These are phyloP conservation scores for Ciconia boyciana DNA, from an alignment of 2,113 vertebrate species.

Conservation along the genomic window DNA sequence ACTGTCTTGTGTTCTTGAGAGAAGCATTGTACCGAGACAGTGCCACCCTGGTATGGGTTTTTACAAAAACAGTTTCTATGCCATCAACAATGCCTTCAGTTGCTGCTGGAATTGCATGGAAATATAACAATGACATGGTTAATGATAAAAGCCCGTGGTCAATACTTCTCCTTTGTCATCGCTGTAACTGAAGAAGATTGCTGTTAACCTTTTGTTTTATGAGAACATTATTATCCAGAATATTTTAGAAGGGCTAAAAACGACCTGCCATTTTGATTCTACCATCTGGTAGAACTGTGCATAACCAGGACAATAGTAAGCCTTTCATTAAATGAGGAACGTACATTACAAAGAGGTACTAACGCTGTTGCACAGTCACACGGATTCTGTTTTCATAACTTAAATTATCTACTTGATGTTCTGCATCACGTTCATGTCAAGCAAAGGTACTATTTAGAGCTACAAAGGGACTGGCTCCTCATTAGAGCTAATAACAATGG, in stretches of 20 bases:
- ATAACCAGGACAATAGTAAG: background rate
- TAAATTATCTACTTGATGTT: background rate
- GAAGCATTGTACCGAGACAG: conserved; percentile 38
- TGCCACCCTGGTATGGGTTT: background rate
- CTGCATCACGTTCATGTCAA: background rate
- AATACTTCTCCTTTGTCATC: background rate
- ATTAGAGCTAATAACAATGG: background rate
- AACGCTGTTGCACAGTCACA: background rate
- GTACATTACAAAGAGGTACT: background rate
- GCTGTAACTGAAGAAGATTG: background rate
- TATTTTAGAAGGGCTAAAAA: background rate
- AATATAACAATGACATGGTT: background rate
- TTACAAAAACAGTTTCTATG: conserved; percentile 29
- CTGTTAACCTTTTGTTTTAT: background rate
- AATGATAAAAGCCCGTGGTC: background rate
- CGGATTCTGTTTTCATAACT: background rate
- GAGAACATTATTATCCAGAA: background rate
- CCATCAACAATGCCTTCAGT: background rate
- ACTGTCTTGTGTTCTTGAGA: background rate
- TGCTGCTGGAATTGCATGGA: background rate
- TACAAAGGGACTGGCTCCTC: background rate
- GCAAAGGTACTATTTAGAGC: background rate
- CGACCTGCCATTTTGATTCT: background rate
- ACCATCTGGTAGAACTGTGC: background rate
- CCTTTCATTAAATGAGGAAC: background rate